Percentiles rank a stretch among this genome's conserved stretches.
Evolutionary conservation across 2,797 vertebrate genomes (phyloP).

Genomic region (Acrocephalus scirpaceus): DNA sequence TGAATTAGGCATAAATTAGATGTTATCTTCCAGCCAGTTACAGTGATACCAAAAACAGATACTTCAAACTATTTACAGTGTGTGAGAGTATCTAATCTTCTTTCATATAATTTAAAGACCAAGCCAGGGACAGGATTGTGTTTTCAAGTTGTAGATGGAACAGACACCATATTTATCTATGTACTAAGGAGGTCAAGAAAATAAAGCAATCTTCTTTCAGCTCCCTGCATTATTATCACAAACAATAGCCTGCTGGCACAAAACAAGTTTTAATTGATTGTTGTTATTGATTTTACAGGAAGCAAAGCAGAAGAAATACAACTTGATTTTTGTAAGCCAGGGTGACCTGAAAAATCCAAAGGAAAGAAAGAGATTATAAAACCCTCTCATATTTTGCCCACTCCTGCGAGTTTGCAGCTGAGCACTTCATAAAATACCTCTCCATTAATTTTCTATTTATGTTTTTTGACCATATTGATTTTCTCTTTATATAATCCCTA

Average conservation of each 20-base stretch:
- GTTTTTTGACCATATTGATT: constrained; percentile 47
- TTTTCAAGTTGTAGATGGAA: constrained; percentile 15
- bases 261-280: constrained; percentile 39
- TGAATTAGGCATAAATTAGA: constrained; percentile 58
- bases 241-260: constrained; percentile 31
- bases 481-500: neutral
- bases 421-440: neutral
- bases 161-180: neutral
- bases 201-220: neutral
- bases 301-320: constrained; percentile 52
- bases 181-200: constrained; percentile 6
- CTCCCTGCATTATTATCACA: neutral
- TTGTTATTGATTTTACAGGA: constrained; percentile 42
- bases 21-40: constrained; percentile 36
- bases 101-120: constrained; percentile 14
- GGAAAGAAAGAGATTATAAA: neutral
- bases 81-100: constrained; percentile 18
- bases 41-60: constrained; percentile 42
- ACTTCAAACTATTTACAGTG: constrained; percentile 4
- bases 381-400: neutral
- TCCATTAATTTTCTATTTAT: constrained; percentile 6
- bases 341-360: constrained; percentile 58
- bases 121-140: neutral
- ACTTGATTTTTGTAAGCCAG: constrained; percentile 25
- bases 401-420: neutral